Base-by-base conservation (phyloP, 2,113 vertebrate genomes). In the Perccottus glenii region DNA sequence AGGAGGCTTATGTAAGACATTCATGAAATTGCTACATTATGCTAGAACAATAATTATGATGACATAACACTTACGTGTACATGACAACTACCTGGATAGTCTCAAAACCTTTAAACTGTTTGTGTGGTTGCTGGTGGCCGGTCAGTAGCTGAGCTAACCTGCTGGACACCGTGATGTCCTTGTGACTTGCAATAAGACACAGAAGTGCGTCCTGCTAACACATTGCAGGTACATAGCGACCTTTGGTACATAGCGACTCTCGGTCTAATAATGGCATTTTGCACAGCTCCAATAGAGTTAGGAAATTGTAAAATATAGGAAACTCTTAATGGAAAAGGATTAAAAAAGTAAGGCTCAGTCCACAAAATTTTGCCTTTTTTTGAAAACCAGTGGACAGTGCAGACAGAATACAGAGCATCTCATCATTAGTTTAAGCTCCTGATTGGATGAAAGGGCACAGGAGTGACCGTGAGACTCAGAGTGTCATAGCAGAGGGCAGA, bases 181-280 rank as follows among this genome's bases (percentile, higher is more conserved):
- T 48, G 11, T 68, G 35, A 60, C 19, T 50, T 65, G 16, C 47
- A 72, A 46, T 57, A 36, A 61, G 60, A 60, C 40, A 2, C 11
- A 3, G n/a, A 69, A 19, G 47, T 35, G 0, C 5, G 11, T 11
- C 44, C 45, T 46, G 49, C 15, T n/a, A n/a, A n/a, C n/a, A n/a
- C n/a, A n/a, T n/a, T n/a, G n/a, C n/a, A n/a, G n/a, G n/a, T n/a
- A n/a, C n/a, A n/a, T n/a, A n/a, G n/a, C n/a, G n/a, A n/a, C n/a
- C n/a, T n/a, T n/a, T n/a, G n/a, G n/a, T n/a, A n/a, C n/a, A n/a
- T n/a, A n/a, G n/a, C 43, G 12, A 19, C 59, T 61, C 11, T 35
- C 10, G 10, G 27, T 7, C 14, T 33, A 15, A 5, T 33, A 71
- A 77, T 72, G 64, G 78, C 70, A 64, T 40, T 73, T 70, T 74